Evolutionary conservation across 2,113 vertebrate species (phyloP), one percentile per base, ranked within the genome.

Genomic region (Strix uralensis): DNA sequence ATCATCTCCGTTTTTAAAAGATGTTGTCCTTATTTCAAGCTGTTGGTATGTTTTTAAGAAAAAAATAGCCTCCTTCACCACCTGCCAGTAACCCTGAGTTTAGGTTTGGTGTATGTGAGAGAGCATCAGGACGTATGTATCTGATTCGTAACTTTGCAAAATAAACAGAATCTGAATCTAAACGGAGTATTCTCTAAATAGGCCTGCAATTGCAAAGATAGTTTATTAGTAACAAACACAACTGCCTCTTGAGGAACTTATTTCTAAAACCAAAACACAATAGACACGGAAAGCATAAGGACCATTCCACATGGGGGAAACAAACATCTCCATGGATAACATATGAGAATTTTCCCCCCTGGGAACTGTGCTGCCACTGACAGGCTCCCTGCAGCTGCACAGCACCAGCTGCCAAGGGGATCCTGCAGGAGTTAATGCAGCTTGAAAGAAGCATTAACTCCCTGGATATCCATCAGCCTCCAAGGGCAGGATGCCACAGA

Each of bases 351-450:
- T 71, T 46, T 26, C 65, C 86, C 42, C 42, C 71, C 36, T 1
- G 6, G 92, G 95, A 94, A 29, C 70, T 46, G 46, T 3, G 3
- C 23, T n/a, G 89, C 55, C 10, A 0, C 86, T 26, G 67, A 36
- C 65, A 69, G 63, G 70, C 72, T 94, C 82, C 67, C 72, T 80
- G 70, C 92, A 95, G 86, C 94, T 92, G 92, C 74, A 38, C 40
- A 71, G 82, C 81, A 96, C 88, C 97, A 96, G 96, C 92, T 94
- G 95, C 94, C 9, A 16, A 71, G 61, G 69, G 65, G 80, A 88
- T 82, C 78, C 90, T 93, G 90, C 92, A 96, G 92, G 88, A 89
- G 78, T 94, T 95, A 96, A 91, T 72, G 71, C 88, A 93, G 88
- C 96, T 92, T 92, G 88, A 79, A 92, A 92, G 88, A 75, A 73